Evolutionary conservation across 1,140 invertebrate species (phyloP), one percentile per base, ranked within the genome.

Genomic region (Diprion similis): DNA sequence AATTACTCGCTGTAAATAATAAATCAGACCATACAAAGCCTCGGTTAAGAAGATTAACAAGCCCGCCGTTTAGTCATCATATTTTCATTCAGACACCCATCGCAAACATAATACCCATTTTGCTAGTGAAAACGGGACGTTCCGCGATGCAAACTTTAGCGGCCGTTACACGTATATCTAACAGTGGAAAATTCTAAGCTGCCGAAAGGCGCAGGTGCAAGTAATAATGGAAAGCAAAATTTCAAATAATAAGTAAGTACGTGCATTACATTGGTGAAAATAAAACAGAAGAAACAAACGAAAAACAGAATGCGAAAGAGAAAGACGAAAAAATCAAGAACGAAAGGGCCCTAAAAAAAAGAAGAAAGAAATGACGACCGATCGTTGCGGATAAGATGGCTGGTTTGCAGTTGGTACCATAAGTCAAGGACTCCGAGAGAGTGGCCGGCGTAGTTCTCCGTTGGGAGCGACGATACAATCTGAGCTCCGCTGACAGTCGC

Each of bases 401-500:
- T 68, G 17, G 66, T 45, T 13, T 19, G 66, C 71, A 72, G 13
- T 24, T 68, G 66, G 46, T 68, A 51, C 59, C 68, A 18, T 65
- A 77, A 78, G 76, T 77, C 66, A 68, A 67, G 46, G 76, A 11
- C 11, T 73, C 64, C 77, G 79, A 78, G 51, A 59, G 71, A 81
- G 73, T 80, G 80, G 78, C 78, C 78, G 78, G 66, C 77, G 72
- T 77, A 79, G 75, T 71, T 77, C 71, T 73, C 78, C 80, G 78
- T 70, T 76, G 77, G 78, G 80, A 81, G 71, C 46, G 71, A 71
- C 81, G 80, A 82, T 81, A 82, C 81, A 79, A 82, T 82, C 80
- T 75, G 75, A 82, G 80, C 75, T 79, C 73, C 71, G 76, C 76
- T 80, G 80, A 81, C 80, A 81, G 78, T 81, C 79, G 73, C 66